Evolutionary conservation across 2,797 vertebrate genomes (phyloP).

Genomic region (Phoxinus dragarum): DNA sequence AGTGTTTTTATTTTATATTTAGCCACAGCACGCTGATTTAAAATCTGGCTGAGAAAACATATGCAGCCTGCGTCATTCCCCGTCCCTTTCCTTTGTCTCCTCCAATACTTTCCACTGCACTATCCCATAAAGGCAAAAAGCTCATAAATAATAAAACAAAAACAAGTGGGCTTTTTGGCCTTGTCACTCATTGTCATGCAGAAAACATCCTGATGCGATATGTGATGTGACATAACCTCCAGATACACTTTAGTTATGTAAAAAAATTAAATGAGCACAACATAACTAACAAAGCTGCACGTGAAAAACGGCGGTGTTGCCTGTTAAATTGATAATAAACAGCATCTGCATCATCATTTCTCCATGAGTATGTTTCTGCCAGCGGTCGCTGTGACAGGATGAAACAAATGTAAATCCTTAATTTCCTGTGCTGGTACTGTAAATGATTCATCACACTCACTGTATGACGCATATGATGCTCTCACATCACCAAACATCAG

Average conservation of each 20-base stretch:
- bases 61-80: neutral
- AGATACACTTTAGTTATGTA: neutral
- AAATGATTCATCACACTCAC: constrained; percentile 28
- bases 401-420: constrained; percentile 1
- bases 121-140: neutral
- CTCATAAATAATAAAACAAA: constrained; percentile 15
- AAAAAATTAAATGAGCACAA: neutral
- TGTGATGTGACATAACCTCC: neutral
- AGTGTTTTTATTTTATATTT: neutral
- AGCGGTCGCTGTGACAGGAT: constrained; percentile 3
- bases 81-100: neutral
- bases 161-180: neutral
- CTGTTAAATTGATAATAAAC: neutral
- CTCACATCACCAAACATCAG: neutral
- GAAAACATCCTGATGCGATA: neutral
- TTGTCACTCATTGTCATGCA: neutral
- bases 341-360: constrained; percentile 4
- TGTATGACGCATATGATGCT: neutral
- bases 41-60: neutral
- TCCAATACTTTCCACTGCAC: neutral
- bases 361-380: neutral
- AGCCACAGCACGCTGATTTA: neutral
- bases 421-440: constrained; percentile 1
- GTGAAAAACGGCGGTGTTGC: neutral
- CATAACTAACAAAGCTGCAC: neutral